Conservation (phyloP, 2,113 vertebrate genomes). For the Colaptes auratus region DNA sequence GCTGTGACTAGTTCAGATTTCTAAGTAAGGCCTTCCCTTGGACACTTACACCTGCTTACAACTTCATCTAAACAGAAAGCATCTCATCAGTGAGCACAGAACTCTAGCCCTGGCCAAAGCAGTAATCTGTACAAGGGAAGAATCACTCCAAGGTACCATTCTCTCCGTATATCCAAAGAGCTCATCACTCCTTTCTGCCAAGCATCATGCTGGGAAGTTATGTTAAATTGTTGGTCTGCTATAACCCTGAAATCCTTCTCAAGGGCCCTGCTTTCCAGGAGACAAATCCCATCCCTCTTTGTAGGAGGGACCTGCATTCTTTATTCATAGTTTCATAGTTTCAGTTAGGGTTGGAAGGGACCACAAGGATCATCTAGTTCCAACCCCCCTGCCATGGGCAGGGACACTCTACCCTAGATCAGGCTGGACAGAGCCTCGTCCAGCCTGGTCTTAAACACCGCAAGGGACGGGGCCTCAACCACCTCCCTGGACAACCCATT, state of each 20-base stretch:
- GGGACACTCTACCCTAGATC: too few species aligned
- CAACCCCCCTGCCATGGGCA: too few species aligned
- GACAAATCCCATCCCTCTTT: not conserved
- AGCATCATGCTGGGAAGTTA: not conserved
- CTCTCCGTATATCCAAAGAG: not conserved
- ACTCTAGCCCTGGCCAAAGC: not conserved
- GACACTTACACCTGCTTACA: not conserved
- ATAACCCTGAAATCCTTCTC: not conserved
- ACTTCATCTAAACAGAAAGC: not conserved
- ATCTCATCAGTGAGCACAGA: not conserved
- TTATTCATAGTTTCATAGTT: too few species aligned
- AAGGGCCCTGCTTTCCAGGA: not conserved
- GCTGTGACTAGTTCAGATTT: not conserved
- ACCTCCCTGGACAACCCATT: too few species aligned
- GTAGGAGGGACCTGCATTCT: not conserved
- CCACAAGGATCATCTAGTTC: too few species aligned
- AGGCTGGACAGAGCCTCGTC: too few species aligned
- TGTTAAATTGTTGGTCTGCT: not conserved
- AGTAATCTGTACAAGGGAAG: not conserved
- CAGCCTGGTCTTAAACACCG: too few species aligned
- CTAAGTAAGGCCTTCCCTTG: not conserved
- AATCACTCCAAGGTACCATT: not conserved
- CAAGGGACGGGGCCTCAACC: too few species aligned
- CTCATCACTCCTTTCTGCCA: not conserved
- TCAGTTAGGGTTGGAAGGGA: too few species aligned